Conservation (phyloP, 2,888 invertebrate genomes). For the Halictus quadricinctus region DNA sequence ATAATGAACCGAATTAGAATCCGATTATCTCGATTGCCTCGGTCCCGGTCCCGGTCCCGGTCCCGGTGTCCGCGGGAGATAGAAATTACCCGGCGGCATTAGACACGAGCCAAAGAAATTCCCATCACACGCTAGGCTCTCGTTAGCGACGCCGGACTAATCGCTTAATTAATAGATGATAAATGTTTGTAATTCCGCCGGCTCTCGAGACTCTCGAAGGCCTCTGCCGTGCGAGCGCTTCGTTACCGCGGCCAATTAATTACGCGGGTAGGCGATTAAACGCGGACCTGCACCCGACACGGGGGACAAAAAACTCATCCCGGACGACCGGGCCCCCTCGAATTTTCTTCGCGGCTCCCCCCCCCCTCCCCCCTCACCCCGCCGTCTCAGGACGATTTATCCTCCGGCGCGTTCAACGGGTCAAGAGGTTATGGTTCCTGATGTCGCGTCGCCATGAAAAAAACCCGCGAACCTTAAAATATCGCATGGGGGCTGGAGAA, state of each 20-base stretch:
- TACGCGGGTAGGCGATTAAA: slow-evolving; percentile 60
- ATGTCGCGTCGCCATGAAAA: slow-evolving; percentile 55
- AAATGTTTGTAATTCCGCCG: slow-evolving; percentile 68
- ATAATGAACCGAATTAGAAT: slow-evolving; percentile 51
- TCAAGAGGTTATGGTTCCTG: slow-evolving; percentile 65
- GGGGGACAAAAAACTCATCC: slow-evolving; percentile 34
- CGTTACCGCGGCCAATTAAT: slow-evolving; percentile 69
- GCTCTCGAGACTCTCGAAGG: slow-evolving; percentile 31
- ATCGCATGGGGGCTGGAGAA: slow-evolving; percentile 64
- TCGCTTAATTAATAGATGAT: slow-evolving; percentile 75
- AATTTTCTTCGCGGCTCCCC: slow-evolving; percentile 59
- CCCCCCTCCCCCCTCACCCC: neutral
- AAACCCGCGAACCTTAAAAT: slow-evolving; percentile 65
- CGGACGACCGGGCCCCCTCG: slow-evolving; percentile 32
- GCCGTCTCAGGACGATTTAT: slow-evolving; percentile 57
- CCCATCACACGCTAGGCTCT: slow-evolving; percentile 57
- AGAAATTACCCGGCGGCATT: slow-evolving; percentile 59
- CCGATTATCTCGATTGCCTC: slow-evolving; percentile 44
- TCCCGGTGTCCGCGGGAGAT: slow-evolving; percentile 2
- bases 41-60: slow-evolving; percentile 1
- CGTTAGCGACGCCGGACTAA: slow-evolving; percentile 69
- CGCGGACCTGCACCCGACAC: slow-evolving; percentile 16
- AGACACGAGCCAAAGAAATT: slow-evolving; percentile 54
- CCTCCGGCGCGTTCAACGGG: slow-evolving; percentile 48
- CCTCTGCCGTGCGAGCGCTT: slow-evolving; percentile 47